Evolutionary conservation across 2,113 vertebrate species (phyloP).

Genomic region (Paramormyrops kingsleyae): DNA sequence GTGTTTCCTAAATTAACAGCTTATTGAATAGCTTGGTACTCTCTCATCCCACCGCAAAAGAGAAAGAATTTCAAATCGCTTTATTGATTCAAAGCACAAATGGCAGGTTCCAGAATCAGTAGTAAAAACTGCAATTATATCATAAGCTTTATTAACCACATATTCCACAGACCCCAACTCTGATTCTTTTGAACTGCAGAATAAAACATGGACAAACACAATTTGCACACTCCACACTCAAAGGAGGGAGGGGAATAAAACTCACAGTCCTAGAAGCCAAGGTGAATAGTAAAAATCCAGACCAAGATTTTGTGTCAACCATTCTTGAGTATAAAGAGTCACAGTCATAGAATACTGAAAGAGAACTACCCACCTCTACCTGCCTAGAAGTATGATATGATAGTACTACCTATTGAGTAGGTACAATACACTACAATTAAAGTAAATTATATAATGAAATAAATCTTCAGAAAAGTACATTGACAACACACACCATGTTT

Average conservation of each 20-base stretch:
- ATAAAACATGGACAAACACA: neutral
- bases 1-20: neutral
- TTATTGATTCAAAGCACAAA: neutral
- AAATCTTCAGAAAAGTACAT: neutral
- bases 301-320: neutral
- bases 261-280: neutral
- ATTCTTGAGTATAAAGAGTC: neutral
- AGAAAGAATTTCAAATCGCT: neutral
- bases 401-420: neutral
- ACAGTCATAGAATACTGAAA: neutral
- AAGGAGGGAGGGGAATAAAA: neutral
- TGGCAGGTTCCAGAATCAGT: neutral
- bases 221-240: neutral
- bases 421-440: neutral
- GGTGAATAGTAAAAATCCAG: neutral
- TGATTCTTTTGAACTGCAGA: neutral
- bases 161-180: neutral
- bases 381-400: neutral
- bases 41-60: neutral
- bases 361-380: neutral
- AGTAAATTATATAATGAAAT: neutral
- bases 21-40: neutral
- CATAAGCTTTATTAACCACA: neutral
- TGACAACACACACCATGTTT: neutral
- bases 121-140: neutral